Conservation (phyloP, 2,888 invertebrate genomes). For the Dynastes grantii region DNA sequence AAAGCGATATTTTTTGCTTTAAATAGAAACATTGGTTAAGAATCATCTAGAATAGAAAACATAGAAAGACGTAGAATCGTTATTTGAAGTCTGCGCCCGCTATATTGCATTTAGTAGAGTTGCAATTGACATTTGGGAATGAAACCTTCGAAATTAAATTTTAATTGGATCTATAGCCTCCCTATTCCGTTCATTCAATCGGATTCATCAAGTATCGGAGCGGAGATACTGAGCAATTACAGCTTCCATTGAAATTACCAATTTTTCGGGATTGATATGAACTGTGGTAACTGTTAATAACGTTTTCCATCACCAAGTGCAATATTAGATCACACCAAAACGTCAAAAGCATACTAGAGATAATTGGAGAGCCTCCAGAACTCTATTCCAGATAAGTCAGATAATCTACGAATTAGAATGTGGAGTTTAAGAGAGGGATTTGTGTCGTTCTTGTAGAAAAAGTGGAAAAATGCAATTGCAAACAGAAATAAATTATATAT, state of each 20-base stretch:
- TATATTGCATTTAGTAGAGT: constrained; percentile 15
- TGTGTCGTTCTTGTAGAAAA: too few species aligned
- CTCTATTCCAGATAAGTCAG: background rate
- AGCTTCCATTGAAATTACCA: constrained; percentile 13
- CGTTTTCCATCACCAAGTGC: background rate
- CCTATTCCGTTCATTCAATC: constrained; percentile 20
- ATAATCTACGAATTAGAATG: background rate
- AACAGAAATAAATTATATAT: too few species aligned
- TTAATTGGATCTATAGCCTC: constrained; percentile 32
- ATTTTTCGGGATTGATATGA: background rate
- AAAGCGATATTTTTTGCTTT: too few species aligned
- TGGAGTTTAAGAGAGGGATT: too few species aligned
- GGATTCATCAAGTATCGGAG: background rate
- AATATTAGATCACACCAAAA: background rate
- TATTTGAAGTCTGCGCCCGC: background rate
- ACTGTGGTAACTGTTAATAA: background rate
- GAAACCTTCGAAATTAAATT: constrained; percentile 33
- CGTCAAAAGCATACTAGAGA: background rate
- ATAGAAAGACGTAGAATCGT: background rate
- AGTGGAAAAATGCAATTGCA: too few species aligned
- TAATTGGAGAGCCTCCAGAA: background rate
- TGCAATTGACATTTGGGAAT: constrained; percentile 37
- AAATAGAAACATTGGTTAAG: too few species aligned
- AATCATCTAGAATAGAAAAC: too few species aligned
- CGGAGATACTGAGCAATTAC: background rate